A percentile compares a stretch with the other conserved stretches of the same genome.
Evolutionary conservation across 2,113 vertebrate genomes (phyloP).

Genomic region (Empidonax alnorum): DNA sequence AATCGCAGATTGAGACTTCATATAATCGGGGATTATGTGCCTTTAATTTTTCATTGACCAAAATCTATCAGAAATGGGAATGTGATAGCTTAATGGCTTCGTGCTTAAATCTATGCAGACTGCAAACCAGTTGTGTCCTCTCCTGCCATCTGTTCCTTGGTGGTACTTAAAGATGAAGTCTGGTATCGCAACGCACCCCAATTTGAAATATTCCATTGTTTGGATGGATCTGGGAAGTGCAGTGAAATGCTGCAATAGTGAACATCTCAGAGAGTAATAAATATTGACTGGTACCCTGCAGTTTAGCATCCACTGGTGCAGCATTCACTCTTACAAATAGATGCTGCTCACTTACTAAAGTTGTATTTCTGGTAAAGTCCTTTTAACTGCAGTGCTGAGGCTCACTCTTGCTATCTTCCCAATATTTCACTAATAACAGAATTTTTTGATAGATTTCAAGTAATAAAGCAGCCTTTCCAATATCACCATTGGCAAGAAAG

Average conservation of each 20-base stretch:
- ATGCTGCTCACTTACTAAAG: neutral
- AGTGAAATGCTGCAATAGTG: neutral
- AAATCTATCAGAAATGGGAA: constrained; percentile 76
- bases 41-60: constrained; percentile 78
- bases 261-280: neutral
- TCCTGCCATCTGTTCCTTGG: constrained; percentile 80
- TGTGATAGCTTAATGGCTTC: constrained; percentile 80
- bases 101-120: constrained; percentile 68
- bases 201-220: constrained; percentile 46
- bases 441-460: neutral
- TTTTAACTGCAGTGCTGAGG: neutral
- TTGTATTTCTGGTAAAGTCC: neutral
- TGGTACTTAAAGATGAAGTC: constrained; percentile 65
- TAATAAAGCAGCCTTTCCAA: neutral
- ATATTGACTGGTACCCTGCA: neutral
- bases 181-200: neutral
- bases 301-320: neutral
- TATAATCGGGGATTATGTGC: constrained; percentile 63
- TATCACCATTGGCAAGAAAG: neutral
- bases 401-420: neutral
- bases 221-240: neutral
- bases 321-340: neutral
- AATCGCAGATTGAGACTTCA: constrained; percentile 53
- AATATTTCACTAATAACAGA: neutral
- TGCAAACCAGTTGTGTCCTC: constrained; percentile 71